Evolutionary conservation across 35 echinoderm and acorn worm species (phyloP), one percentile per base, ranked within the genome.

Genomic region (Acanthaster planci): DNA sequence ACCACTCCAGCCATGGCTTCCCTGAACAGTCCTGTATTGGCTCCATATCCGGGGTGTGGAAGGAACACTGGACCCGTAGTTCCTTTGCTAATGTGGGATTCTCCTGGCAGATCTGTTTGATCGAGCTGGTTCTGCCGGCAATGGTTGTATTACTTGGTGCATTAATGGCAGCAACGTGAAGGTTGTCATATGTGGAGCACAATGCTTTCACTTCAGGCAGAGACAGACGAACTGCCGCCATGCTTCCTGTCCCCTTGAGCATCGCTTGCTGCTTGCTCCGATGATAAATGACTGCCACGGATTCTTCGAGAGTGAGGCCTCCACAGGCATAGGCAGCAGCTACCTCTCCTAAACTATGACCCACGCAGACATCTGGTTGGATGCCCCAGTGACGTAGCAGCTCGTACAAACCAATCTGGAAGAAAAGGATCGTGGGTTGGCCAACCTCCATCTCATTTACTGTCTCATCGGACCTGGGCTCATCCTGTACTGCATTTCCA

Each of bases 11-110:
- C 78, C 95, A 97, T 97, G 39, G 84, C 83, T 76, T 64, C 42
- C 37, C 83, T 68, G 72, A 97, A 97, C 23, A 87, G 82, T 77
- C 90, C 40, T 97, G 87, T 8, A 87, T 90, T 51, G 95, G 91
- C 51, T 97, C 95, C 95, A 97, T 97, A 37, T 86, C 78, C 5
- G 95, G 95, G 57, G 95, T 90, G 75, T 97, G 95, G 78, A 97
- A 97, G 18, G 95, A 87, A 81, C 90, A 93, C 36, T 84, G 84
- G 37, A 97, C 90, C 31, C 95, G 68, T 38, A 93, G 64, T 39
- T 93, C 84, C 77, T 85, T 93, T 40, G 85, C 86, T 6, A 90
- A 80, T 4, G 84, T 87, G 40, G 87, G 85, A 44, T 88, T 86
- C 40, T 90, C 88, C 6, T 78, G 77, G 22, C 40, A 59, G 80